A percentile compares a stretch with the other conserved stretches of the same genome.
phyloP scores from a whole-genome alignment of 2,113 vertebrate genomes.

The Sorex araneus region DNA sequence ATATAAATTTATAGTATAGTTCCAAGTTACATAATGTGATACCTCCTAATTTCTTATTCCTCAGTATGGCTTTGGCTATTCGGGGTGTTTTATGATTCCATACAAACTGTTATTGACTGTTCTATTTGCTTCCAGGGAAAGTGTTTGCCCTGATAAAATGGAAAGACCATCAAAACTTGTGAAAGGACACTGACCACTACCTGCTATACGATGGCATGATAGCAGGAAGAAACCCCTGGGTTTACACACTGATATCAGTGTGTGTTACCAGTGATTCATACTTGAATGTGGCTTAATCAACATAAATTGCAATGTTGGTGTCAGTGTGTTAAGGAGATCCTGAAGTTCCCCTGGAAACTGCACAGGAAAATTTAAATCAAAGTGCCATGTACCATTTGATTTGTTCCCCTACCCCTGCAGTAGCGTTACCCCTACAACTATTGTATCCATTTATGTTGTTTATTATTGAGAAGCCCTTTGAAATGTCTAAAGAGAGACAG shows the following conservation, averaged over 20 bases:
- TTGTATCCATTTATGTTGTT: neutral
- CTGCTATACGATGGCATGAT: conserved; percentile 70
- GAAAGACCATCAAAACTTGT: conserved; percentile 38
- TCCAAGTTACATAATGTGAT: no score
- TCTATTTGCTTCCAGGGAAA: conserved; percentile 78
- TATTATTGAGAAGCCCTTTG: neutral
- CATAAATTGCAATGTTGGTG: no score
- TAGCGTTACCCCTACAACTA: neutral
- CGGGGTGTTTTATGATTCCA: no score
- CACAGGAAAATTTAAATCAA: conserved; percentile 57
- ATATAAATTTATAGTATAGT: no score
- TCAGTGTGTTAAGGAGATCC: neutral
- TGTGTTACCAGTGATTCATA: no score
- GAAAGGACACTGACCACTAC: conserved; percentile 59
- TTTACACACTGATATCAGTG: no score
- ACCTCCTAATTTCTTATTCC: no score
- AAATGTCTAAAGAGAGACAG: neutral
- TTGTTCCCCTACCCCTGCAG: neutral
- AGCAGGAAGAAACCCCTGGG: neutral
- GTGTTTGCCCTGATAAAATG: conserved; percentile 75
- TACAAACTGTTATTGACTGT: conserved; percentile 43
- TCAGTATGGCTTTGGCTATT: no score
- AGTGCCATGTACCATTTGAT: neutral
- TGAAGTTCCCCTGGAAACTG: conserved; percentile 34
- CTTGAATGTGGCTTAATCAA: no score